Conservation (phyloP, 2,888 invertebrate genomes). For the Eledone cirrhosa region DNA sequence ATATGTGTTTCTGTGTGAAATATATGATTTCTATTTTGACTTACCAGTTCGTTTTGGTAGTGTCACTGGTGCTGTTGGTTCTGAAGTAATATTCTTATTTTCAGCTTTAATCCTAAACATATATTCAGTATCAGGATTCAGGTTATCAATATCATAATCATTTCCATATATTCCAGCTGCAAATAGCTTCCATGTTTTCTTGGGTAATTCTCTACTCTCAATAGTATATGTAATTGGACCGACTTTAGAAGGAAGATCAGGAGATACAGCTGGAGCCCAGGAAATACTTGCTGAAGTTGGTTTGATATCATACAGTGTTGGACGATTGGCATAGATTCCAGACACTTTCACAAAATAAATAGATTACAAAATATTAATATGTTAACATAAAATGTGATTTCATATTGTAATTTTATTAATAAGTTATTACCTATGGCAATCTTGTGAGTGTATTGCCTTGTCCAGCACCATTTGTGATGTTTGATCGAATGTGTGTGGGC, state of each 20-base stretch:
- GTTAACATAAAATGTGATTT: no score
- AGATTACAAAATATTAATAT: no score
- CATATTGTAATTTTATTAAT: no score
- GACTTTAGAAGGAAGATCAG: constrained; percentile 49
- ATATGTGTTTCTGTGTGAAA: no score
- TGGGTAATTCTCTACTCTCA: constrained; percentile 78
- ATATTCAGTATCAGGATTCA: constrained; percentile 81
- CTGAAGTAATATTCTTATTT: constrained; percentile 94
- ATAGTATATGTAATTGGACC: constrained; percentile 54
- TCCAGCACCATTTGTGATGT: no score
- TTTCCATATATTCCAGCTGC: constrained; percentile 51
- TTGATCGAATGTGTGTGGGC: no score
- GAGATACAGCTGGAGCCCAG: constrained; percentile 55
- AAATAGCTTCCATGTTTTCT: constrained; percentile 82
- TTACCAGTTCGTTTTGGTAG: constrained; percentile 47
- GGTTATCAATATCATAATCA: constrained; percentile 42
- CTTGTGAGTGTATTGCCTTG: no score
- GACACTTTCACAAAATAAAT: no score
- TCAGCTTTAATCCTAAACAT: constrained; percentile 94
- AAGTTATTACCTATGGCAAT: no score
- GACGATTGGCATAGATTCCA: constrained; percentile 41
- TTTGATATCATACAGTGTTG: constrained; percentile 46
- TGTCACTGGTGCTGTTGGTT: constrained; percentile 80
- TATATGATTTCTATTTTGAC: not conserved
- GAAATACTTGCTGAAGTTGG: constrained; percentile 51